Conservation (phyloP, 2,888 invertebrate genomes). For the Byasa hedistus region DNA sequence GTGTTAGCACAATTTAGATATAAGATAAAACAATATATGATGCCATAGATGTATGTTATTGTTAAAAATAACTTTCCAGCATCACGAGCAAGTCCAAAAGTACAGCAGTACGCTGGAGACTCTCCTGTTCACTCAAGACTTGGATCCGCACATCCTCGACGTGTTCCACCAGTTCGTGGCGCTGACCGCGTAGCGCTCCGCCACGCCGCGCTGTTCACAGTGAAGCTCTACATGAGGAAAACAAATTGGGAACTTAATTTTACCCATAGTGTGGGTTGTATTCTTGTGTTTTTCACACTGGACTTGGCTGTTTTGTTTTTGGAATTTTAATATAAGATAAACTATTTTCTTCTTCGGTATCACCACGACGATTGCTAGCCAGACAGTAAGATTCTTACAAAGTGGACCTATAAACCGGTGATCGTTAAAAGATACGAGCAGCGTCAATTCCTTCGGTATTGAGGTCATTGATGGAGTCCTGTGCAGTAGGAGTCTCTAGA, state of each 20-base stretch:
- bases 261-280: neutral
- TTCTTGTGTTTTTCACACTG: neutral
- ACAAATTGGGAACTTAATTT: neutral
- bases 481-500: too few relatives aligned
- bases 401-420: too few relatives aligned
- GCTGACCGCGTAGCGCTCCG: slow-evolving; percentile 83
- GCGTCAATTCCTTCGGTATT: too few relatives aligned
- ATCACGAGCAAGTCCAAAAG: slow-evolving; percentile 98
- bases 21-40: neutral
- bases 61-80: slow-evolving; percentile 82
- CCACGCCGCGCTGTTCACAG: neutral
- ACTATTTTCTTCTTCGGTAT: neutral
- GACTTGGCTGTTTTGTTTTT: neutral
- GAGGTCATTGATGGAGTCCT: too few relatives aligned
- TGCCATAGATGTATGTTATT: neutral
- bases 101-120: slow-evolving; percentile 97
- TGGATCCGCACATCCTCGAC: slow-evolving; percentile 97
- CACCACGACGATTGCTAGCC: neutral
- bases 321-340: neutral
- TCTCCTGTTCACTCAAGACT: slow-evolving; percentile 95
- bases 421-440: too few relatives aligned
- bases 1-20: neutral
- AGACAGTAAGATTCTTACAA: too few relatives aligned
- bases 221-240: neutral
- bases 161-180: slow-evolving; percentile 99